phyloP scores from a whole-genome alignment of 2,113 vertebrate species.

The Chaetorhynchus papuensis region DNA sequence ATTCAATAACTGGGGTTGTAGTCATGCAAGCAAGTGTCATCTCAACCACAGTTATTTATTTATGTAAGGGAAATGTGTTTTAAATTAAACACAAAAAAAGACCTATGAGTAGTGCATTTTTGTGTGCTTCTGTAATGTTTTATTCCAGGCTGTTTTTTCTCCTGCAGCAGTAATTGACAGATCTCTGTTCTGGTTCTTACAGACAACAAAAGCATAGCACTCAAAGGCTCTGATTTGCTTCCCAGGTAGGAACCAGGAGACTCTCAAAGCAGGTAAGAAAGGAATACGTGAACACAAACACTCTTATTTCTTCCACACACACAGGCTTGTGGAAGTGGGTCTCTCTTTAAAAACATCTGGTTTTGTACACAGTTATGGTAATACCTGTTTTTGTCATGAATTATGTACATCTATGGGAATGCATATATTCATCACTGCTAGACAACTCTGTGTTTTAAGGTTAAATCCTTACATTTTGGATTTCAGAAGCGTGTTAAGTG shows the following conservation, averaged over 20 bases:
- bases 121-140: not conserved
- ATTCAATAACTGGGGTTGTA: not conserved
- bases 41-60: not conserved
- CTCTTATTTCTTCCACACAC: not conserved
- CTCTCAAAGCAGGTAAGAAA: conserved; percentile 83
- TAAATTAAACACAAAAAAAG: not conserved
- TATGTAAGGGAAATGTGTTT: not conserved
- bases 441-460: not conserved
- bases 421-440: not conserved
- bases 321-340: not conserved
- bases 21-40: not conserved
- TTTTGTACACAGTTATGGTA: not conserved
- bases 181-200: conserved; percentile 8
- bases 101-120: not conserved
- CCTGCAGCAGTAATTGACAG: not conserved
- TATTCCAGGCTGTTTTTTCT: not conserved
- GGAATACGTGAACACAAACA: not conserved
- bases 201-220: conserved; percentile 86
- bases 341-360: not conserved
- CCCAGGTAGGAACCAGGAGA: conserved; percentile 85
- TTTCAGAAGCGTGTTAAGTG: not conserved
- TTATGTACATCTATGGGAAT: not conserved
- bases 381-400: not conserved
- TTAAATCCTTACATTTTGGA: not conserved
- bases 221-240: conserved; percentile 82